A percentile compares a stretch with the other conserved stretches of the same genome.
Conservation (phyloP, 2,888 invertebrate species). For the Phalangium opilio region DNA sequence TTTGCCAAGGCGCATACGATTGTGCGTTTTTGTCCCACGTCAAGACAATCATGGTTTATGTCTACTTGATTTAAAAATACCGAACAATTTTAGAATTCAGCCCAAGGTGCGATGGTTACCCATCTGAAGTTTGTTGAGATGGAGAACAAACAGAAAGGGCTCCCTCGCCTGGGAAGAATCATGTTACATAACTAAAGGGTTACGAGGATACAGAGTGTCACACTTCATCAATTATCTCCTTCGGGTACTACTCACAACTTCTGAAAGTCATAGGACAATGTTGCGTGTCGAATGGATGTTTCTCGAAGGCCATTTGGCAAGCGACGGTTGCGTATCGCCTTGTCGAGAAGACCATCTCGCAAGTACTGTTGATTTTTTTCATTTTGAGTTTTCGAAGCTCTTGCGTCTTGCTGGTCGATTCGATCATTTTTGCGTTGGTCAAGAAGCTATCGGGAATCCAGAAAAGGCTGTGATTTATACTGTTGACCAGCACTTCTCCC, state of each 20-base stretch:
- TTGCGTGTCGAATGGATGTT: slow-evolving; percentile 74
- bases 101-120: too few relatives aligned
- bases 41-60: too few relatives aligned
- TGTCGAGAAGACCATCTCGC: slow-evolving; percentile 6
- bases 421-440: slow-evolving; percentile 52
- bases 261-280: slow-evolving; percentile 66
- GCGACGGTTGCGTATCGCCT: slow-evolving; percentile 49
- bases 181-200: too few relatives aligned
- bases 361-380: slow-evolving; percentile 1
- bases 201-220: too few relatives aligned
- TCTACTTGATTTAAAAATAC: too few relatives aligned
- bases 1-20: too few relatives aligned
- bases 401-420: slow-evolving; percentile 7
- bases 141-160: too few relatives aligned
- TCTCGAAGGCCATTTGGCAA: slow-evolving; percentile 72
- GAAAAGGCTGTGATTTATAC: slow-evolving; percentile 51
- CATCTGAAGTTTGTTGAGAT: too few relatives aligned
- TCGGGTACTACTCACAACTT: slow-evolving; percentile 66
- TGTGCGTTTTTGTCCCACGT: too few relatives aligned
- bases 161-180: too few relatives aligned
- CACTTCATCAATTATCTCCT: too few relatives aligned
- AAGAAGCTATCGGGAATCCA: slow-evolving; percentile 80
- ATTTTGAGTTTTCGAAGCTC: slow-evolving; percentile 6
- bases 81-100: too few relatives aligned
- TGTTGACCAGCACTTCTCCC: neutral